Evolutionary conservation across 2,888 invertebrate species (phyloP), one percentile per base, ranked within the genome.

Genomic region (Cheilosia pagana): DNA sequence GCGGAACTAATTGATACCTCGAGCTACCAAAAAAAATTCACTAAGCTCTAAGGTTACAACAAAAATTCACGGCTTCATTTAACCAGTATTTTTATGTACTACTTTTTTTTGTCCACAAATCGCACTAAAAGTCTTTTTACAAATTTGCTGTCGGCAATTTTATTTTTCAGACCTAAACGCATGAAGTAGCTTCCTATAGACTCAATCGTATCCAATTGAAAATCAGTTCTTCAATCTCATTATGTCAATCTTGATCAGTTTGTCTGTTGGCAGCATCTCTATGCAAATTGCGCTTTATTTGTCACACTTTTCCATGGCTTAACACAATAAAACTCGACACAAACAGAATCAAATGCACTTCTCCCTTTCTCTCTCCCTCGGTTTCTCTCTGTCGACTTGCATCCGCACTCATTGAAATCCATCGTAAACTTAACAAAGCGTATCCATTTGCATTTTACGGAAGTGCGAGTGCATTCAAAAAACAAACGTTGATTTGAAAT

Each of bases 401-500:
- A 52, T 67, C 52, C 21, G 52, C 14, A 41, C 39, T 14, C 52
- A 60, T 60, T 67, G 48, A 31, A 59, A 25, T 5, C 10, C 57
- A 52, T 41, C 68, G 43, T 59, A 43, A 70, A 57, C 52, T 62
- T 60, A 43, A 57, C 60, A 71, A 76, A 59, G 70, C 53, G 53
- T 35, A 83, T 35, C 35, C 3, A 35, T 83, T 78, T 83, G 57
- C 78, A 83, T 83, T 74, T 78, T 62, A 62, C 71, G 72, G 71
- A 77, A 82, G 77, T 77, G 60, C 72, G 63, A 74, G 68, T 50
- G 72, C 57, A 72, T 78, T 83, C 68, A 72, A 63, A 72, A 70
- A 83, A 78, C 78, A 79, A 78, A 79, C 63, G 68, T 41, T 83
- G 83, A 83, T 79, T 83, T 74, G 35, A 53, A 75, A 83, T 83